Conservation (phyloP, 2,888 invertebrate genomes). For the Hedya salicella region DNA sequence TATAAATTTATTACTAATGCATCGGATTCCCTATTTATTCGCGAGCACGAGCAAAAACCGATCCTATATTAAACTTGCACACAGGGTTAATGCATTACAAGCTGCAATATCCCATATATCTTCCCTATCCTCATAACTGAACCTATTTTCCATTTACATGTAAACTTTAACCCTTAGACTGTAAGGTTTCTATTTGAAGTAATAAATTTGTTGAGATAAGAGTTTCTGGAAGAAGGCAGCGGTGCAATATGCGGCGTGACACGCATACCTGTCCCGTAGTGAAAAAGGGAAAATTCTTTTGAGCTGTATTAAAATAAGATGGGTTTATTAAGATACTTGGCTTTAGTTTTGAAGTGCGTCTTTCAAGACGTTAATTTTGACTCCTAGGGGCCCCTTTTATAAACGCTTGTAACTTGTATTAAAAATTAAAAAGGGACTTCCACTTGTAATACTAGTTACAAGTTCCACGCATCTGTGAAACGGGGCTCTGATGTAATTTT, state of each 20-base stretch:
- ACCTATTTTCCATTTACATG: background rate
- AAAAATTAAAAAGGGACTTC: too few species aligned
- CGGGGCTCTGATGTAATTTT: too few species aligned
- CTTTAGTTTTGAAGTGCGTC: background rate
- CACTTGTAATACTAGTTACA: too few species aligned
- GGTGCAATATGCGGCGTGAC: constrained; percentile 22
- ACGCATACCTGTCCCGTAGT: constrained; percentile 19
- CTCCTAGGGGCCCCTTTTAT: too few species aligned
- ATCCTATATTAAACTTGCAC: constrained; percentile 61
- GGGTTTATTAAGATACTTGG: constrained; percentile 16
- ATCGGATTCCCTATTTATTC: constrained; percentile 31
- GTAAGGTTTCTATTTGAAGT: constrained; percentile 3
- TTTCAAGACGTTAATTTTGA: background rate
- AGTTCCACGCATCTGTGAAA: too few species aligned
- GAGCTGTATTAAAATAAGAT: constrained; percentile 9
- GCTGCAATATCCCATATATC: constrained; percentile 56
- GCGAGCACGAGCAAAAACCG: constrained; percentile 49
- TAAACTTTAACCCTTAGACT: background rate
- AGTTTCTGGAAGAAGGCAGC: background rate
- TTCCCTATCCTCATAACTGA: constrained; percentile 9
- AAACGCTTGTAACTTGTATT: too few species aligned
- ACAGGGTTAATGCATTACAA: constrained; percentile 64
- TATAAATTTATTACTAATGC: constrained; percentile 28
- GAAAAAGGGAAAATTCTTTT: constrained; percentile 26
- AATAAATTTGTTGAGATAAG: background rate